These are phyloP conservation scores for Xiphophorus couchianus DNA, from an alignment of 2,113 vertebrate species.

Conservation along the genomic window DNA sequence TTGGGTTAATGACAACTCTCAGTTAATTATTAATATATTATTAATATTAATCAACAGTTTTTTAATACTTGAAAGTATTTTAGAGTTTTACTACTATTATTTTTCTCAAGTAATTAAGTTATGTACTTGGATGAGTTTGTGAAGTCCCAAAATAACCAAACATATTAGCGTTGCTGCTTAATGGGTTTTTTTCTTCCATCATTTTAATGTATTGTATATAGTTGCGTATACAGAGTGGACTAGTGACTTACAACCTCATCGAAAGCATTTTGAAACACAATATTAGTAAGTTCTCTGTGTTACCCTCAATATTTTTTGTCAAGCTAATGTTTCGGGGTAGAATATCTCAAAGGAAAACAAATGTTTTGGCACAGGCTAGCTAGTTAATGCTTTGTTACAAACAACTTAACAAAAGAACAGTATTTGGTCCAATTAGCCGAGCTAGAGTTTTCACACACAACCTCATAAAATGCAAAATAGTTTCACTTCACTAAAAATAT, in stretches of 20 bases:
- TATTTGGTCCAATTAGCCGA: too few species aligned
- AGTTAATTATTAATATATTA: too few species aligned
- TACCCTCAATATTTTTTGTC: not conserved
- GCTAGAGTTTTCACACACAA: too few species aligned
- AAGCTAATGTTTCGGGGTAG: not conserved
- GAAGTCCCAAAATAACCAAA: not conserved
- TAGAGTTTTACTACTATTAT: conserved; percentile 3
- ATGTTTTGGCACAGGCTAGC: too few species aligned
- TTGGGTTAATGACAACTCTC: not conserved
- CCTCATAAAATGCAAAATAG: too few species aligned
- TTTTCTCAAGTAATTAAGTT: not conserved
- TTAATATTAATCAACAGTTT: too few species aligned
- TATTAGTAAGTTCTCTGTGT: not conserved
- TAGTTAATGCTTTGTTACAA: too few species aligned
- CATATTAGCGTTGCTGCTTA: too few species aligned
- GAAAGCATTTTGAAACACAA: not conserved
- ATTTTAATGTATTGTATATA: not conserved
- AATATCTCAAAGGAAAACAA: too few species aligned
- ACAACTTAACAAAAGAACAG: too few species aligned
- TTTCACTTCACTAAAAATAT: too few species aligned
- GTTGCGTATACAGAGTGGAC: not conserved
- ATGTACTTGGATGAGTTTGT: conserved; percentile 12
- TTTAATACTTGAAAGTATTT: not conserved
- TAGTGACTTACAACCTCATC: not conserved
- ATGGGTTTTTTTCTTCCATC: not conserved